These are phyloP conservation scores for Clitarchus hookeri DNA, from an alignment of 2,888 invertebrate species.

Conservation along the genomic window DNA sequence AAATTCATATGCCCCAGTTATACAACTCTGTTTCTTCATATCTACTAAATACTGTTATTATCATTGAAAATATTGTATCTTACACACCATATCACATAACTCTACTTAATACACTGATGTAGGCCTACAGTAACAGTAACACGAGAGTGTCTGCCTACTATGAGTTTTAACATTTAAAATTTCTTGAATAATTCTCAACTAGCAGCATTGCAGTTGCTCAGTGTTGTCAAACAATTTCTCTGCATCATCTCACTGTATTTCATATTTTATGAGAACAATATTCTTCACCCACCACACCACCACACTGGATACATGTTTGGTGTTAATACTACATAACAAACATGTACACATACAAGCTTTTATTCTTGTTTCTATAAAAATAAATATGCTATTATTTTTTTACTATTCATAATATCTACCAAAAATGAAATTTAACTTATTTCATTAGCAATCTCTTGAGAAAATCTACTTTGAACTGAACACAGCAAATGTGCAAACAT, in stretches of 20 bases:
- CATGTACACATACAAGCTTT: slow-evolving; percentile 18
- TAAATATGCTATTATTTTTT: slow-evolving; percentile 16
- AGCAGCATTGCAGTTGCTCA: not conserved
- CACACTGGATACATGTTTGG: not conserved
- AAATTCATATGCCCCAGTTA: slow-evolving; percentile 20
- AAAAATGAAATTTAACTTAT: not conserved
- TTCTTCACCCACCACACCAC: not conserved
- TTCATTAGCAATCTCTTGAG: not conserved
- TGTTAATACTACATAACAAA: not conserved
- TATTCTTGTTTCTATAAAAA: slow-evolving; percentile 15
- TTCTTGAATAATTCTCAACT: not conserved
- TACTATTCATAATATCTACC: not conserved
- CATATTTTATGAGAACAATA: not conserved
- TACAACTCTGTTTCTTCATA: not conserved
- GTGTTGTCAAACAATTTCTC: not conserved
- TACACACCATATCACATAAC: not conserved
- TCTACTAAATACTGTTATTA: not conserved
- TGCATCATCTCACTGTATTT: not conserved
- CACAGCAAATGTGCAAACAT: not conserved
- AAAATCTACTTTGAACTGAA: not conserved
- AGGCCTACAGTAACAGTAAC: not conserved
- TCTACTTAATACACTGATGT: not conserved
- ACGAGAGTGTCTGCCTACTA: not conserved
- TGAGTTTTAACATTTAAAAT: not conserved
- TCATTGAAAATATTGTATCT: not conserved